Evolutionary conservation across 2,888 invertebrate genomes (phyloP).

Genomic region (Chrysolina haemoptera): DNA sequence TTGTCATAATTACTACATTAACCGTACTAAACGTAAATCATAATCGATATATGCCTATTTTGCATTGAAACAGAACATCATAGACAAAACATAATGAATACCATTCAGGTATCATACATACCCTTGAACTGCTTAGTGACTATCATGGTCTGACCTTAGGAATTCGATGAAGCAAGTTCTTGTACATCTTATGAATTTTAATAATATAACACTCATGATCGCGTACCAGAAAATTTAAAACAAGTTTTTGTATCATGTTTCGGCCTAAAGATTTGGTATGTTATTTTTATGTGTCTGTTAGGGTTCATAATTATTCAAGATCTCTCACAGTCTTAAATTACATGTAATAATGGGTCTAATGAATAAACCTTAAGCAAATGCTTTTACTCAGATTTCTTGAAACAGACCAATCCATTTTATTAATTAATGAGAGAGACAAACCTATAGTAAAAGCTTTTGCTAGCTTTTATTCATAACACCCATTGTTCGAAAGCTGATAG

Average conservation of each 20-base stretch:
- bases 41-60: background rate
- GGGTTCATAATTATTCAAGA: no score
- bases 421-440: no score
- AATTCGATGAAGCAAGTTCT: conserved; percentile 22
- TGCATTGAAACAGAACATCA: conserved; percentile 12
- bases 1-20: background rate
- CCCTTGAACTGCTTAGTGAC: conserved; percentile 20
- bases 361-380: no score
- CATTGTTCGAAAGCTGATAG: no score
- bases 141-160: conserved; percentile 16
- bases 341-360: no score
- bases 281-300: no score
- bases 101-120: conserved; percentile 16
- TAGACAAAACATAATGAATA: conserved; percentile 19
- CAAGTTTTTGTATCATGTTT: conserved; percentile 5
- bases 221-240: conserved; percentile 18
- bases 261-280: background rate
- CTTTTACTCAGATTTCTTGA: no score
- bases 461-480: no score
- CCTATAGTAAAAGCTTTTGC: no score
- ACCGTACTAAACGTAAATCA: background rate
- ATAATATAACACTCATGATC: conserved; percentile 9
- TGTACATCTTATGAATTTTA: conserved; percentile 23
- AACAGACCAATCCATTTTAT: no score
- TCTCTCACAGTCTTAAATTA: no score